Evolutionary conservation across 2,797 vertebrate species (phyloP), one percentile per base, ranked within the genome.

Genomic region (Crocidura indochinensis): DNA sequence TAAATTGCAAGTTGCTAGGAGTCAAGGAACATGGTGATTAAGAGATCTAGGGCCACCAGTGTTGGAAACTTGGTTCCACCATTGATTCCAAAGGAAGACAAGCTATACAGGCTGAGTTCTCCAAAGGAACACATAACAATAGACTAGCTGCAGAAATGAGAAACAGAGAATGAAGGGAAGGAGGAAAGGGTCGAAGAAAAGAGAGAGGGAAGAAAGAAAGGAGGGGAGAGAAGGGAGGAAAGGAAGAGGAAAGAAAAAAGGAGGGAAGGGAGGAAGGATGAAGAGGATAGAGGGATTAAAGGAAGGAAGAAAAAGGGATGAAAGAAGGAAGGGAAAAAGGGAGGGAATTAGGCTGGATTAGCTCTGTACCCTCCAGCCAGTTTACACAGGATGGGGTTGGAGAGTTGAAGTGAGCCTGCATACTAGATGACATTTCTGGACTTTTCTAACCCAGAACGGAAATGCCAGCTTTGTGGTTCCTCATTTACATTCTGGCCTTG

Each of bases 351-450:
- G 38, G 38, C 38, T 38, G 38, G 14, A 38, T 71, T 31, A 20
- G 44, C 38, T 20, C 8, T 20, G 15, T 8, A 29, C 22, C 46
- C 65, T 17, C 1, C 20, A 14, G 64, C 49, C 8, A 38, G 68
- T 24, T 26, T 65, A 26, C 14, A 14, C 0, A 10, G 0, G 1
- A 14, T 0, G 26, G 19, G 29, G 19, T 8, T 3, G 0, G 1
- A 1, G 0, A 0, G 8, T n/a, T 77, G 2, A 10, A 12, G 27
- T 2, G 8, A 27, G 0, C 0, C 1, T 1, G 47, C 26, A 26
- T 47, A 73, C 19, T 5, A 0, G 64, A 51, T 10, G 12, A 72
- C 27, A 44, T 62, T 51, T 46, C 77, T 2, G 1, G 4, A 5
- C 62, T 44, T 12, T n/a, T 17, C 47, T 14, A 2, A 20, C 29